phyloP scores from a whole-genome alignment of 2,113 vertebrate species.

The Aphelocoma coerulescens region DNA sequence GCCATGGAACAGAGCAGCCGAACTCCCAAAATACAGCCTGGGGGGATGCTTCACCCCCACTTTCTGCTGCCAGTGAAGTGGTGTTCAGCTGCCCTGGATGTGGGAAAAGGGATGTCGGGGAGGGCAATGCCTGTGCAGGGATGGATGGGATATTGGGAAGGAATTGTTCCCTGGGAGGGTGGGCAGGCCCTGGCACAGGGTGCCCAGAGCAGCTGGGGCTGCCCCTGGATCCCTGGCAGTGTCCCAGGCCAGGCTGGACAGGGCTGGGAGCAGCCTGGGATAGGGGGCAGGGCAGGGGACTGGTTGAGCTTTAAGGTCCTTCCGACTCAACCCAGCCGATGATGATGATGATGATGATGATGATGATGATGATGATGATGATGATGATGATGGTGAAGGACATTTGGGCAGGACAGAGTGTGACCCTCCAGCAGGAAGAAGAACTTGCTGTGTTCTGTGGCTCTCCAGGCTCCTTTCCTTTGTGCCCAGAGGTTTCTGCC shows the following conservation, averaged over 20 bases:
- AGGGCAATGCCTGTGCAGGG: background rate
- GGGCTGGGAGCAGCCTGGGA: background rate
- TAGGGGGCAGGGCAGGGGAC: accelerated
- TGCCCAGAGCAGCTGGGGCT: background rate
- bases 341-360: background rate
- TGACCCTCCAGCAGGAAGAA: background rate
- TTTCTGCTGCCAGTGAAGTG: background rate
- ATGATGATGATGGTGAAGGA: background rate
- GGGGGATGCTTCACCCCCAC: accelerated
- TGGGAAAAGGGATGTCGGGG: background rate
- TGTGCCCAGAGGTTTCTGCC: background rate
- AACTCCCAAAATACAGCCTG: accelerated
- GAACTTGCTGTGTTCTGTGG: background rate
- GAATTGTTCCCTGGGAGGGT: background rate
- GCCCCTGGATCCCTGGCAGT: background rate
- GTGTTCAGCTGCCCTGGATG: background rate
- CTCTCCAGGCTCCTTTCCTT: background rate
- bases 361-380: background rate
- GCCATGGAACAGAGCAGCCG: accelerated
- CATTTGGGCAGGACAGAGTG: background rate
- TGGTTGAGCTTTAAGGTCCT: accelerated
- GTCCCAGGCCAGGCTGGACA: background rate
- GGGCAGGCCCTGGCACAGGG: background rate
- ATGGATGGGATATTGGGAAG: accelerated
- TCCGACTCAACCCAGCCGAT: background rate